phyloP scores from a whole-genome alignment of 1,140 invertebrate species.

The Drosophila littoralis region DNA sequence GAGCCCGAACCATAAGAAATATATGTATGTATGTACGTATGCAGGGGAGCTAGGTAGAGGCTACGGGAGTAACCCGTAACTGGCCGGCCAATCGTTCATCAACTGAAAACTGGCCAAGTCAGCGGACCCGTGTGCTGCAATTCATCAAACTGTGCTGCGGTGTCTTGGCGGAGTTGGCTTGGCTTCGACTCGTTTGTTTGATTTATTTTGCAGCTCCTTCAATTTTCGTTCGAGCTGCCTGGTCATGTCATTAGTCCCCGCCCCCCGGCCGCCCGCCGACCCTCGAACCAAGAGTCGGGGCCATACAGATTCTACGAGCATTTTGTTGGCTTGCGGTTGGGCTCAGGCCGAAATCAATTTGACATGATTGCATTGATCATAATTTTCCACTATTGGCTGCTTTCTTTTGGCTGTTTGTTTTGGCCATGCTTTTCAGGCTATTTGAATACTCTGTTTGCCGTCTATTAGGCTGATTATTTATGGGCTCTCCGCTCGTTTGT shows the following conservation, averaged over 20 bases:
- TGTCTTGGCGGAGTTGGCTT: slow-evolving; percentile 6
- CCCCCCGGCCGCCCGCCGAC: neutral
- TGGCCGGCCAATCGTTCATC: slow-evolving; percentile 37
- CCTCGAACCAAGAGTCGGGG: too few relatives aligned
- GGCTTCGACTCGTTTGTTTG: slow-evolving; percentile 59
- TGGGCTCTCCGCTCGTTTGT: slow-evolving; percentile 50
- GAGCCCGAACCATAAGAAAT: neutral
- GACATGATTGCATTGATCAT: slow-evolving; percentile 78
- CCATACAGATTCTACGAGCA: neutral
- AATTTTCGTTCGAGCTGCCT: slow-evolving; percentile 46
- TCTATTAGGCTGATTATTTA: slow-evolving; percentile 68
- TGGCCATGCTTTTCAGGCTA: neutral
- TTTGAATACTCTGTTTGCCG: slow-evolving; percentile 55
- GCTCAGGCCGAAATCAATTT: slow-evolving; percentile 65
- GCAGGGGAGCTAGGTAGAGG: too few relatives aligned
- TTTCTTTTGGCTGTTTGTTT: neutral
- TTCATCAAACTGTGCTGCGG: slow-evolving; percentile 60
- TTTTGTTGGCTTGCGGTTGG: slow-evolving; percentile 35
- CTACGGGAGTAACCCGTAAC: neutral
- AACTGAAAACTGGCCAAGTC: slow-evolving; percentile 52
- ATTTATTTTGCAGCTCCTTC: slow-evolving; percentile 76
- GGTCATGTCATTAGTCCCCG: slow-evolving; percentile 55
- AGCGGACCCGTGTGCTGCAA: slow-evolving; percentile 64
- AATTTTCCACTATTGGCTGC: slow-evolving; percentile 51
- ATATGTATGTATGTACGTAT: too few relatives aligned